phyloP scores from a whole-genome alignment of 2,797 vertebrate species.

The Lepus oiostolus region DNA sequence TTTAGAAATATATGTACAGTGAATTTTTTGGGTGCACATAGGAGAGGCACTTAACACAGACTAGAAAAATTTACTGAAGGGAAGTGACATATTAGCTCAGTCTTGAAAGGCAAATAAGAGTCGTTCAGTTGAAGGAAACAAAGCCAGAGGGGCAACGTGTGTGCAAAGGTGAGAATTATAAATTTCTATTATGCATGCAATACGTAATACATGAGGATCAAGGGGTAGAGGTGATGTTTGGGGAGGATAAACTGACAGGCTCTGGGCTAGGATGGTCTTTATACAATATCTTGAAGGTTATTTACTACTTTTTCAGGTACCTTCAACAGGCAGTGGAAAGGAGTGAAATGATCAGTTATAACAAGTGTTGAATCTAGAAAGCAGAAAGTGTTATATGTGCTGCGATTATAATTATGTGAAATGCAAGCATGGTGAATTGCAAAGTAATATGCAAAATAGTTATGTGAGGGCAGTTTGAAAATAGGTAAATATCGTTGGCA shows the following conservation, averaged over 20 bases:
- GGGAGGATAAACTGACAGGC: slow-evolving; percentile 32
- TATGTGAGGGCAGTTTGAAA: neutral
- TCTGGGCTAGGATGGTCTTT: neutral
- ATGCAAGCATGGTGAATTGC: neutral
- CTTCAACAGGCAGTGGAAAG: neutral
- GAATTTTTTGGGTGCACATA: neutral
- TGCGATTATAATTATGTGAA: neutral
- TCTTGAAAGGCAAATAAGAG: slow-evolving; percentile 60
- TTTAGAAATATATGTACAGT: no score
- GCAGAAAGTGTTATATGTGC: neutral
- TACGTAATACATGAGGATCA: slow-evolving; percentile 33
- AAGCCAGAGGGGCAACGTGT: slow-evolving; percentile 31
- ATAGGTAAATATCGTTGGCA: slow-evolving; percentile 23
- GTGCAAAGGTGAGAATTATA: slow-evolving; percentile 53
- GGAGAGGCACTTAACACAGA: neutral
- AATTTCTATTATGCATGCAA: slow-evolving; percentile 50
- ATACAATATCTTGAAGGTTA: neutral
- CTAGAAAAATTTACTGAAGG: slow-evolving; percentile 37
- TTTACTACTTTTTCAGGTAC: neutral
- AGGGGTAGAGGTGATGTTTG: slow-evolving; percentile 24
- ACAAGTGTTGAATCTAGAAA: neutral
- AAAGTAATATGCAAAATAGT: slow-evolving; percentile 41
- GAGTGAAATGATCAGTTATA: slow-evolving; percentile 49
- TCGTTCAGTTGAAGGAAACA: slow-evolving; percentile 40
- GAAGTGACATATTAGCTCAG: slow-evolving; percentile 29